Evolutionary conservation across 2,888 invertebrate species (phyloP).

Genomic region (Junonia oenone): DNA sequence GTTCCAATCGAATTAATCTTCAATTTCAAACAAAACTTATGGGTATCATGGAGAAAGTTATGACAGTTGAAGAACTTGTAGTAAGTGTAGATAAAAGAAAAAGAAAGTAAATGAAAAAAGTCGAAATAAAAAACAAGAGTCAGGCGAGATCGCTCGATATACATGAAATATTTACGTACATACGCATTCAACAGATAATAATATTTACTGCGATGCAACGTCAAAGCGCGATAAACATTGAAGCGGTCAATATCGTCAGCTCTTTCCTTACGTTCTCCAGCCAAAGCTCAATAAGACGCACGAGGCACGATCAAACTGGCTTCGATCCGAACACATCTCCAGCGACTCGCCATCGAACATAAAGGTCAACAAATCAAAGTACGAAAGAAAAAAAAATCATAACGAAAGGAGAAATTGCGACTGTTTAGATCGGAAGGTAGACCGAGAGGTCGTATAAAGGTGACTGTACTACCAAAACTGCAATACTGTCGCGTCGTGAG

Average conservation of each 20-base stretch:
- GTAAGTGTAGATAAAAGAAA: conserved; percentile 43
- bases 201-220: neutral
- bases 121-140: conserved; percentile 26
- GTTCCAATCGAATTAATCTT: conserved; percentile 26
- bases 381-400: conserved; percentile 37
- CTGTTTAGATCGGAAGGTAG: conserved; percentile 68
- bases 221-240: conserved; percentile 7
- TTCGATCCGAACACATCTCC: conserved; percentile 7
- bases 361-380: conserved; percentile 36
- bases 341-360: conserved; percentile 31
- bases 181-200: conserved; percentile 5
- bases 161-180: neutral
- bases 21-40: conserved; percentile 41
- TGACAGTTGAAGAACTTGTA: conserved; percentile 40
- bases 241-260: conserved; percentile 9
- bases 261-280: conserved; percentile 5
- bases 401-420: conserved; percentile 64
- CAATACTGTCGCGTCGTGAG: conserved; percentile 94
- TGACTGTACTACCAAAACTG: conserved; percentile 96
- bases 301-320: conserved; percentile 1
- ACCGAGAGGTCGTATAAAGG: conserved; percentile 68
- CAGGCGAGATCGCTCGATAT: conserved; percentile 32
- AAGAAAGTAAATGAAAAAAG: conserved; percentile 31
- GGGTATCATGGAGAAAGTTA: conserved; percentile 38
- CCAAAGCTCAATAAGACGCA: conserved; percentile 19